phyloP scores from a whole-genome alignment of 2,797 vertebrate species.

The Silurus aristotelis region DNA sequence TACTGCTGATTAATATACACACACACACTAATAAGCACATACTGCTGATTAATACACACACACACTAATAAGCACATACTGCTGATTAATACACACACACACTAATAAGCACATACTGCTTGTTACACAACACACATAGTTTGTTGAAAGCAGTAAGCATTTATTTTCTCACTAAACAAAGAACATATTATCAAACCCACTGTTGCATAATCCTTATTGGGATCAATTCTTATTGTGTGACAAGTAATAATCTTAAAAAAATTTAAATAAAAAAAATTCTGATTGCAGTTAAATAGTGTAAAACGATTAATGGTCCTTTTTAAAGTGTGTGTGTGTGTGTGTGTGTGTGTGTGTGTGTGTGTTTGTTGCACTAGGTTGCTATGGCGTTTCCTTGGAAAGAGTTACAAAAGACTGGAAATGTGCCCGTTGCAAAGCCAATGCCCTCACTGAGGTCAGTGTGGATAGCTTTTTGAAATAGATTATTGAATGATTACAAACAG shows the following conservation, averaged over 20 bases:
- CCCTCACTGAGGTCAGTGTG: conserved; percentile 82
- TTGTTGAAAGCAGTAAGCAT: too few species aligned
- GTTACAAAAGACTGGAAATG: conserved; percentile 90
- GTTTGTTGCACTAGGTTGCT: conserved; percentile 81
- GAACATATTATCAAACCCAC: background rate
- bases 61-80: background rate
- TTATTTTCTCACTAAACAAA: background rate
- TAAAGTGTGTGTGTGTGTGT: background rate
- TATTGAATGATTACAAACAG: background rate
- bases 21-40: too few species aligned
- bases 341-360: conserved; percentile 7
- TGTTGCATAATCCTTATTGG: background rate
- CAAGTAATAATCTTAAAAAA: background rate
- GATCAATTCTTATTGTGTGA: background rate
- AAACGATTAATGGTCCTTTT: background rate
- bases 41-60: too few species aligned
- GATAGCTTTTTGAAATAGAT: background rate
- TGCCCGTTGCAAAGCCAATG: conserved; percentile 85
- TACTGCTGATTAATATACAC: too few species aligned
- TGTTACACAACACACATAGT: too few species aligned
- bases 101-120: too few species aligned
- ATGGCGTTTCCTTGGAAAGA: conserved; percentile 82
- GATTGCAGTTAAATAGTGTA: background rate
- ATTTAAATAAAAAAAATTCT: too few species aligned
- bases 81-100: background rate